A percentile compares a stretch with the other conserved stretches of the same genome.
Evolutionary conservation across 1,140 invertebrate genomes (phyloP).

Genomic region (Littorina saxatilis): DNA sequence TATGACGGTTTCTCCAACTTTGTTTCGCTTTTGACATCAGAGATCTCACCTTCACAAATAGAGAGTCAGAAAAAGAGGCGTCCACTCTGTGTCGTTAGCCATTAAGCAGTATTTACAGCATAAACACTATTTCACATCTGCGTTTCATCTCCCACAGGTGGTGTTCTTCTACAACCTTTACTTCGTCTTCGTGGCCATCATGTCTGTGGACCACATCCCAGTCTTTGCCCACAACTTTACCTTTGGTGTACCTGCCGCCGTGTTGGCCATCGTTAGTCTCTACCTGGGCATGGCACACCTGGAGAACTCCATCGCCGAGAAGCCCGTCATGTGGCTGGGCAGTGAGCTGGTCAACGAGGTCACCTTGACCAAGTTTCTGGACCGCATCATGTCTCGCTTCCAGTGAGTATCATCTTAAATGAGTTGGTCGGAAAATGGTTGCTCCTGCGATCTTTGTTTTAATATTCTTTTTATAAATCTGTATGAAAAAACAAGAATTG

Average conservation of each 20-base stretch:
- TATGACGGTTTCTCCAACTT: too few relatives aligned
- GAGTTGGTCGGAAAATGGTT: too few relatives aligned
- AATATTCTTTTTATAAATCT: too few relatives aligned
- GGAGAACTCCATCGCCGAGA: conserved; percentile 65
- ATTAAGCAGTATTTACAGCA: too few relatives aligned
- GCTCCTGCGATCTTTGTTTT: too few relatives aligned
- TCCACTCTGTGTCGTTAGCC: too few relatives aligned
- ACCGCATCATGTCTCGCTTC: conserved; percentile 10
- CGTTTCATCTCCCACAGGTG: conserved; percentile 18
- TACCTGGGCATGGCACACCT: conserved; percentile 57
- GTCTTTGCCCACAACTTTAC: conserved; percentile 52
- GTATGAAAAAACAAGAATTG: too few relatives aligned
- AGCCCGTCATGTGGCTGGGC: conserved; percentile 59
- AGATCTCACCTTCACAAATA: too few relatives aligned
- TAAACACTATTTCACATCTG: too few relatives aligned
- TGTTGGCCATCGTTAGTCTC: conserved; percentile 46
- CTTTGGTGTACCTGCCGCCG: conserved; percentile 55
- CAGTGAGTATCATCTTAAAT: too few relatives aligned
- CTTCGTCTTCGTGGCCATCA: conserved; percentile 47
- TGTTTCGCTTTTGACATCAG: too few relatives aligned
- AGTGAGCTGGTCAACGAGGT: conserved; percentile 51
- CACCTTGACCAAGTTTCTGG: conserved; percentile 43
- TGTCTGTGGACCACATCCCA: conserved; percentile 62
- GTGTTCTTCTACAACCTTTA: conserved; percentile 62
- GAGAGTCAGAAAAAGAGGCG: too few relatives aligned